Base-by-base conservation (phyloP, 2,113 vertebrate genomes). In the Zosterops lateralis region DNA sequence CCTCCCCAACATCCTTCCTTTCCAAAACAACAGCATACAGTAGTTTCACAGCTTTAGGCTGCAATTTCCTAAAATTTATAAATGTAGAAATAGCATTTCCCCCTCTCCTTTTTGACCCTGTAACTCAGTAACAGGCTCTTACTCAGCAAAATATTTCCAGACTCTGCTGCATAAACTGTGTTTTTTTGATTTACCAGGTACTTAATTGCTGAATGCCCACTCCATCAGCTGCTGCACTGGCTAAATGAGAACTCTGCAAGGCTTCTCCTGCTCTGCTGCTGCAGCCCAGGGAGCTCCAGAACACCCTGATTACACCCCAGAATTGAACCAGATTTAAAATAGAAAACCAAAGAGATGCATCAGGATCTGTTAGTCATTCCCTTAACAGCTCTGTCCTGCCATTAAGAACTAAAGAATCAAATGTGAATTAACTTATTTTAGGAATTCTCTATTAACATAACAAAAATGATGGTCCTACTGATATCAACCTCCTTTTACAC, bases 341-440 rank as follows among this genome's bases (percentile, higher is more conserved):
- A 96, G 95, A 93, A 88, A 51, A 77, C 24, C 83, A 74, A 68
- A 86, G 44, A 92, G 80, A 95, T 89, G 86, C 83, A 93, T 75
- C 70, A 56, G 79, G 84, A 82, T 81, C 83, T 94, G 80, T 95
- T 93, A 95, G 95, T 93, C 96, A 96, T 64, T 88, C 92, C 78
- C 85, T 84, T 81, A 90, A 80, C 85, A 95, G 83, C 90, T 88
- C 89, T 82, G 61, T 10, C 95, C 78, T 0, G 2, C 86, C 86
- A 92, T 87, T 94, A 95, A 93, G 73, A 93, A 68, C 68, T 83
- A 71, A 88, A 65, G 76, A 89, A 92, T 51, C 48, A 81, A 95
- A 84, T 12, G 56, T 96, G 95, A 95, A 96, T 96, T 86, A 94
- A 74, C 51, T 92, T 96, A 95, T 93, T 93, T 95, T 94, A 89